Evolutionary conservation across 1,140 invertebrate genomes (phyloP).

Genomic region (Drosophila sp.): DNA sequence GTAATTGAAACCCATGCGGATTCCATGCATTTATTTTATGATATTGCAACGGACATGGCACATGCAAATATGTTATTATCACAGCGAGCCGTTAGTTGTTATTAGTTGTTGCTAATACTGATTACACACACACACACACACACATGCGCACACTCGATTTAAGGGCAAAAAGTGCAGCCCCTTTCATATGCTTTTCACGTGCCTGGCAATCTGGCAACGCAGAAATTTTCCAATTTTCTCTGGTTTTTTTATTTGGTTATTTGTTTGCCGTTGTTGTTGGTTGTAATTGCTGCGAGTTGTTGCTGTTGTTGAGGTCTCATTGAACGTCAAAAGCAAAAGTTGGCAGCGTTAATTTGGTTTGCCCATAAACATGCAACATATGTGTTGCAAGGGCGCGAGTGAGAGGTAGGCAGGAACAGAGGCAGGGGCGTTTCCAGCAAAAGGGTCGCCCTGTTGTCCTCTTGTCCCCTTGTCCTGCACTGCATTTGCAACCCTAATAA

Average conservation of each 20-base stretch:
- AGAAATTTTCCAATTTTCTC: constrained; percentile 59
- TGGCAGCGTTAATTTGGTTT: constrained; percentile 75
- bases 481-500: constrained; percentile 80
- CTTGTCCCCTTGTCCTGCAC: constrained; percentile 22
- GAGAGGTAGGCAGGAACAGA: too few relatives aligned
- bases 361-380: constrained; percentile 81
- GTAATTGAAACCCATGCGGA: too few relatives aligned
- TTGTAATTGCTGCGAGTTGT: constrained; percentile 46
- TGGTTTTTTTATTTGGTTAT: constrained; percentile 40
- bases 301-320: constrained; percentile 70
- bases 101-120: constrained; percentile 39
- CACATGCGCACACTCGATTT: neutral
- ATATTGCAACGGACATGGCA: neutral
- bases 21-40: too few relatives aligned
- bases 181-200: constrained; percentile 34
- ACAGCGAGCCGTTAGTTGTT: constrained; percentile 35
- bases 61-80: constrained; percentile 14
- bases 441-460: constrained; percentile 36
- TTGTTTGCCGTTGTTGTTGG: constrained; percentile 34
- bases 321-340: constrained; percentile 74
- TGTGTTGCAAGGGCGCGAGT: constrained; percentile 38
- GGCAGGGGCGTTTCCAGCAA: neutral
- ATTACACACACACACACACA: constrained; percentile 29
- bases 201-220: constrained; percentile 20
- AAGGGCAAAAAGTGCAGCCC: constrained; percentile 29